Base-by-base conservation (phyloP, 2,888 invertebrate genomes). In the Exephanes ischioxanthus region DNA sequence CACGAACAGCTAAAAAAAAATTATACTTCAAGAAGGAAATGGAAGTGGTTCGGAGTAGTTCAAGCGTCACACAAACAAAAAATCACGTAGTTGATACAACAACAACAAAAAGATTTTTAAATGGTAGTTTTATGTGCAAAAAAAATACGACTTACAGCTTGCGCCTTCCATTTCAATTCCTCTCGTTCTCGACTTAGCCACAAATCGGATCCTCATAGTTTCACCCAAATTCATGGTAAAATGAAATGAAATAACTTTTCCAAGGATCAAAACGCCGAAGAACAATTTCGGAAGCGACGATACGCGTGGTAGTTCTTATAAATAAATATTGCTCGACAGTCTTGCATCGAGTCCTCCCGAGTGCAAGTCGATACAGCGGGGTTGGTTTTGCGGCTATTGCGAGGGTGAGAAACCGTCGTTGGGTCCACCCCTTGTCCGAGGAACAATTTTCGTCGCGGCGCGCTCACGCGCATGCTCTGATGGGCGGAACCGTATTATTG, bases 401-500 rank as follows among this genome's bases (percentile, higher is more conserved):
- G 70, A 81, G 81, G 84, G 84, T 78, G 78, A 81, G 68, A 78
- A 80, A 58, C 48, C n/a, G 37, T 71, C 48, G 30, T 22, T 4
- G 45, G 37, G 55, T 19, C 81, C 58, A 61, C 81, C 72, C 80
- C 26, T 45, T n/a, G 16, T 55, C 22, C 71, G 66, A 63, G 26
- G 19, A 66, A 67, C 11, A 33, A 76, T 70, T 45, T 45, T 51
- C 77, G 11, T 30, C 41, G 76, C 48, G 19, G 19, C 26, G 67
- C 16, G 26, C 58, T 53, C 78, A 48, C 78, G 83, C 78, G 78
- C 63, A 33, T 63, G 85, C 72, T 45, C 14, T n/a, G 51, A 26
- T 66, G 72, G 89, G 89, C 86, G 88, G 85, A 84, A 83, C 87
- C 83, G 86, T 83, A 90, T 92, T 93, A 93, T 93, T 91, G 93